Evolutionary conservation across 2,888 invertebrate genomes (phyloP).

Genomic region (Volucella bombylans): DNA sequence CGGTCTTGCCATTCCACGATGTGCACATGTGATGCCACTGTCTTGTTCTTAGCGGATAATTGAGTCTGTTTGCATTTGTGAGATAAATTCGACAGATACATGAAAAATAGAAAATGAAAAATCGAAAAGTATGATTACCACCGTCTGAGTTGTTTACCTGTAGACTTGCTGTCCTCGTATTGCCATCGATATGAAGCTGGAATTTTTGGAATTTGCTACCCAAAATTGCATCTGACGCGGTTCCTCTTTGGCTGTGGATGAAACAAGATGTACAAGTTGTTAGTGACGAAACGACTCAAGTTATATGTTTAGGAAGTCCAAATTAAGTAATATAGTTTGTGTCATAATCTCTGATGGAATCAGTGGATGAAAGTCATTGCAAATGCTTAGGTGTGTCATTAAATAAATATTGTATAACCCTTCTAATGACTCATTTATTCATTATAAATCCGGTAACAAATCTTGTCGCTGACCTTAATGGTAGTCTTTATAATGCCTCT

Average conservation of each 20-base stretch:
- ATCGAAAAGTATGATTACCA: not conserved
- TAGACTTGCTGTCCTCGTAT: slow-evolving; percentile 92
- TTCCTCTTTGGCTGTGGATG: slow-evolving; percentile 86
- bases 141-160: slow-evolving; percentile 83
- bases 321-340: not conserved
- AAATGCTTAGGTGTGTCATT: too few species aligned
- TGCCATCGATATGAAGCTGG: slow-evolving; percentile 91
- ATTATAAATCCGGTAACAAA: too few species aligned
- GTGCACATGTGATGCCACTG: slow-evolving; percentile 94
- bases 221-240: slow-evolving; percentile 89
- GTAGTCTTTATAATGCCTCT: too few species aligned
- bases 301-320: not conserved
- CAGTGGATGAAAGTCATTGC: too few species aligned
- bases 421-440: too few species aligned
- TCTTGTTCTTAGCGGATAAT: slow-evolving; percentile 87
- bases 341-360: too few species aligned
- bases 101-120: slow-evolving; percentile 12
- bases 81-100: not conserved
- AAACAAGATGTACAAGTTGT: slow-evolving; percentile 2
- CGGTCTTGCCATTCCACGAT: slow-evolving; percentile 94
- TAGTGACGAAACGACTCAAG: not conserved
- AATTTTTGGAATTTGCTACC: slow-evolving; percentile 91
- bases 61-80: slow-evolving; percentile 83
- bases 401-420: too few species aligned
- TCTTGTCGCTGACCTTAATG: too few species aligned